Evolutionary conservation across 2,888 invertebrate genomes (phyloP), one percentile per base, ranked within the genome.

Genomic region (Diaphora mendica): DNA sequence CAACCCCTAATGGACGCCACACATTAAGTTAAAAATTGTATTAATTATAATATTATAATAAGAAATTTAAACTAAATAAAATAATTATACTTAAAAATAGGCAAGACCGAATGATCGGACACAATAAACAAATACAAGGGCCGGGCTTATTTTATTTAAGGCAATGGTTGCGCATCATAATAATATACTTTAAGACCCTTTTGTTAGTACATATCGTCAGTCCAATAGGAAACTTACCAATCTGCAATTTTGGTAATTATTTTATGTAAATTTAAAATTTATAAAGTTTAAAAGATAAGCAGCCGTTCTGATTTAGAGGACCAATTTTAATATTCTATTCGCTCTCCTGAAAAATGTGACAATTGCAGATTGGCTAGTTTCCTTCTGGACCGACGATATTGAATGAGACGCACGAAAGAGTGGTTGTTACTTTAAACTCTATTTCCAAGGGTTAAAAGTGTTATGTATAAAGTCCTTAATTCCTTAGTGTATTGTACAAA

Each of bases 101-200:
- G 68, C 82, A 83, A 79, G 82, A 76, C 77, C 72, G 72, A 84
- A 72, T 81, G 80, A 79, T 83, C 84, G 79, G 84, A 77, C 72
- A 75, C 71, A 30, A 67, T 67, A 48, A 67, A 67, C 26, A 59
- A 26, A 59, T 67, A 23, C 62, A 13, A 67, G 69, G 35, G 35
- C 13, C 13, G 5, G 35, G 7, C 35, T 0, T 39, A 39, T 17
- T 64, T 64, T 13, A 17, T 64, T 26, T 59, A 26, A 26, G 13
- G 3, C 15, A 13, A 4, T 59, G 15, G 11, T 55, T 55, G n/a
- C n/a, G 55, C 7, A 11, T 55, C 11, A n/a, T 55, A n/a, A n/a
- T n/a, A 55, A 8, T 42, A 42, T 13, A 42, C 11, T 55, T n/a
- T n/a, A 11, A 55, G n/a, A 55, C n/a, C 55, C 7, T 55, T 55